Evolutionary conservation across 2,888 invertebrate genomes (phyloP), one percentile per base, ranked within the genome.

Genomic region (Sthenelais limicola): DNA sequence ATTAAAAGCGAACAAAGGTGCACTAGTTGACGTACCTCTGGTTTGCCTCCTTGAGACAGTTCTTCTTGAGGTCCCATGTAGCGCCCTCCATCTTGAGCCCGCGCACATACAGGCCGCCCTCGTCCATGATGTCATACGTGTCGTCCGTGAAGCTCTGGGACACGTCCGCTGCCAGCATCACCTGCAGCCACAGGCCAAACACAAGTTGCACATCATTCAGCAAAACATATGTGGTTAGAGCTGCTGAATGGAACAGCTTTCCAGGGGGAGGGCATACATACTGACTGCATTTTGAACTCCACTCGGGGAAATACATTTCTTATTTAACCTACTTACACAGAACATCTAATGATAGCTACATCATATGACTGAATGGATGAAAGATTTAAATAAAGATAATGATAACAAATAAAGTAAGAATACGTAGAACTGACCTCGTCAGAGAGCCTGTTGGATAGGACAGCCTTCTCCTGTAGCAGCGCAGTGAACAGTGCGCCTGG

Each of bases 391-490:
- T n/a, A n/a, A n/a, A n/a, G n/a, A n/a, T n/a, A n/a, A n/a, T n/a
- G n/a, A n/a, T n/a, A n/a, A n/a, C n/a, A n/a, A n/a, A n/a, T n/a
- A n/a, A n/a, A n/a, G n/a, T n/a, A n/a, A n/a, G n/a, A n/a, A n/a
- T n/a, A n/a, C n/a, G n/a, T 26, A 47, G 9, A 47, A 71, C 80
- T 73, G 76, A 86, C 86, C 81, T 86, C 81, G 52, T 84, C 82
- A n/a, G 82, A 74, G 24, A 75, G 73, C 48, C 79, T 82, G 51
- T 81, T 77, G 52, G 77, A 70, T 30, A 83, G 73, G n/a, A 84
- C 81, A 28, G 87, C 86, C 74, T 83, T 85, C 79, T 86, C 86
- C 74, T 84, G 85, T 58, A 76, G 74, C 3, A 86, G 74, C 0
- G 86, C 82, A 26, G 84, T 83, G 26, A 87, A 74, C 15, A 86